Evolutionary conservation across 2,113 vertebrate genomes (phyloP), one percentile per base, ranked within the genome.

Genomic region (Scolopax mira): DNA sequence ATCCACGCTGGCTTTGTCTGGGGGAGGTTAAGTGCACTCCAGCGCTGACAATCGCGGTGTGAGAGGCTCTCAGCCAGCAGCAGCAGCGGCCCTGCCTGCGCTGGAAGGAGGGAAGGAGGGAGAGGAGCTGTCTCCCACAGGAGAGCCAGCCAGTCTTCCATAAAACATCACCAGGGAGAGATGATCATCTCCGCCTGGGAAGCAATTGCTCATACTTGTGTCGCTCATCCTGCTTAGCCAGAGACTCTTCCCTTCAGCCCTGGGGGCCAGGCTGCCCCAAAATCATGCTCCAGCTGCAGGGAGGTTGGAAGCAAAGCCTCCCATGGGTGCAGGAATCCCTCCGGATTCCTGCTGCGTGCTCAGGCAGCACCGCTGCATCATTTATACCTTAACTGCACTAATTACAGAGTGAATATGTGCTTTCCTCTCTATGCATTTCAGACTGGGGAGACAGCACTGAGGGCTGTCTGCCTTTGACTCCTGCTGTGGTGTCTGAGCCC

Each of bases 21-120:
- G 49, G 9, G 66, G 37, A 91, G 91, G 87, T 80, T 84, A 96
- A 95, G 85, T 86, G 90, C 85, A 86, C 85, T 95, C 83, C 82
- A 95, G 71, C 1, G 7, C 78, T 89, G 73, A 69, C 57, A 90
- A 72, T 85, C 48, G 5, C 15, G 9, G 46, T 10, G 24, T 93
- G 85, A 96, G 88, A 93, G 82, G 61, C 85, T 95, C 89, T 94
- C 79, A 71, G 87, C 33, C 39, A 49, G 52, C 52, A 13, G 64
- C 79, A 83, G 67, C 15, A 1, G 1, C 13, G 6, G 70, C 12
- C 2, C n/a, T 66, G 51, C 57, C 75, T 61, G 60, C 3, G 6
- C 8, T 2, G 57, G 74, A 69, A n/a, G 49, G 74, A n/a, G 24
- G 2, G 14, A 11, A 69, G 52, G 73, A 78, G 35, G 39, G 37